Percentiles rank a stretch among this genome's conserved stretches.
These are phyloP conservation scores for Physocephala rufipes DNA, from an alignment of 2,888 invertebrate genomes.

Conservation along the genomic window DNA sequence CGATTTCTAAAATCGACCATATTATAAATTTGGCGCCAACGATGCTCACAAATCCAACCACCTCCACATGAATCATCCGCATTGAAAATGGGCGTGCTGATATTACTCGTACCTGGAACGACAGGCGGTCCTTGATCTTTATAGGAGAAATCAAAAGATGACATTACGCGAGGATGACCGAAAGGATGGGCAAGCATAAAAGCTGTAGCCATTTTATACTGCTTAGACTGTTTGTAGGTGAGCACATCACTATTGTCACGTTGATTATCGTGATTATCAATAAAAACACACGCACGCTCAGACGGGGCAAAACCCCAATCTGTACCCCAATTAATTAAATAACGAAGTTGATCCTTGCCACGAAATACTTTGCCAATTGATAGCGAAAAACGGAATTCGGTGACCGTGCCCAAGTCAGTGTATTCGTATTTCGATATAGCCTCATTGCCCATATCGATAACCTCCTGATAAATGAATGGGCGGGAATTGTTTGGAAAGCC, in stretches of 20 bases:
- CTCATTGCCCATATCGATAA: conserved; percentile 74
- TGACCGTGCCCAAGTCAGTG: conserved; percentile 71
- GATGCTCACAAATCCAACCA: conserved; percentile 86
- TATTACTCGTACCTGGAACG: conserved; percentile 69
- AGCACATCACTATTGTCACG: conserved; percentile 74
- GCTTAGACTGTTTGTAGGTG: conserved; percentile 74
- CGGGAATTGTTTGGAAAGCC: conserved; percentile 73
- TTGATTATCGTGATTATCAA: conserved; percentile 94
- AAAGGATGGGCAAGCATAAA: conserved; percentile 91
- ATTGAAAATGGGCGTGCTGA: conserved; percentile 74
- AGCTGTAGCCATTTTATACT: conserved; percentile 82
- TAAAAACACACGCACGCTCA: conserved; percentile 76
- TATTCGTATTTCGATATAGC: conserved; percentile 68
- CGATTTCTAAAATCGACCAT: conserved; percentile 82
- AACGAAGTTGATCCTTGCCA: conserved; percentile 73
- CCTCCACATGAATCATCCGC: conserved; percentile 70
- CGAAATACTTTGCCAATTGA: conserved; percentile 69
- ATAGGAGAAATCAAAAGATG: conserved; percentile 78
- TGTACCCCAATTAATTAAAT: conserved; percentile 73
- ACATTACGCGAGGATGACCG: conserved; percentile 84
- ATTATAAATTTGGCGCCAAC: conserved; percentile 83
- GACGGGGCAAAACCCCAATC: conserved; percentile 74
- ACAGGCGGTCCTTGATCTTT: conserved; percentile 76
- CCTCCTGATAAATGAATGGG: conserved; percentile 80
- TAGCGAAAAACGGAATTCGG: conserved; percentile 73